Conservation (phyloP, 2,888 invertebrate genomes). For the Agonopterix subpropinquella region DNA sequence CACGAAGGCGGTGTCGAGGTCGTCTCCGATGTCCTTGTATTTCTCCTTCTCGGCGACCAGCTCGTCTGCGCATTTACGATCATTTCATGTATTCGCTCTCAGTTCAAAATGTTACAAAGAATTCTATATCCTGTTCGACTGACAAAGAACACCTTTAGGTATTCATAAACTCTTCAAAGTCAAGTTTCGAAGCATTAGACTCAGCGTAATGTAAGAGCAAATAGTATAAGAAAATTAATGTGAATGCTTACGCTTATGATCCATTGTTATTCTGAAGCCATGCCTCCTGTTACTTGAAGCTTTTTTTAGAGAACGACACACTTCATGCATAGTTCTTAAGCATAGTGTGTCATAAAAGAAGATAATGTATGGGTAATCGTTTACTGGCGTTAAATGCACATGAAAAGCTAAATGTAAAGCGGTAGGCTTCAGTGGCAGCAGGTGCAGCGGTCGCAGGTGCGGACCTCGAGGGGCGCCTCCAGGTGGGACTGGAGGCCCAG, state of each 20-base stretch:
- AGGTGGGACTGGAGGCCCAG: conserved; percentile 46
- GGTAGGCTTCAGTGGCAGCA: conserved; percentile 54
- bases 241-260: conserved; percentile 55
- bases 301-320: conserved; percentile 9
- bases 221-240: conserved; percentile 23
- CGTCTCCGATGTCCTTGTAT: conserved; percentile 99
- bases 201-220: conserved; percentile 22
- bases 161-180: conserved; percentile 28
- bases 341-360: conserved; percentile 3
- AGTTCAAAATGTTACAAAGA: not conserved
- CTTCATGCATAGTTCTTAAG: conserved; percentile 24
- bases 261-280: conserved; percentile 69
- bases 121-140: not conserved
- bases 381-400: conserved; percentile 53
- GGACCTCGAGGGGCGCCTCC: conserved; percentile 18
- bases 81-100: conserved; percentile 1
- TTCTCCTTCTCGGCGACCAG: conserved; percentile 98
- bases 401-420: conserved; percentile 21
- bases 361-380: conserved; percentile 9
- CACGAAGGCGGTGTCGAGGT: conserved; percentile 99
- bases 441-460: conserved; percentile 57
- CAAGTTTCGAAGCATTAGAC: conserved; percentile 52
- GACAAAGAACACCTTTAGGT: not conserved
- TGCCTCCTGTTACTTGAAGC: conserved; percentile 48
- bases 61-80: conserved; percentile 81